Base-by-base conservation (phyloP, 2,888 invertebrate genomes). In the Cosmopolites sordidus region DNA sequence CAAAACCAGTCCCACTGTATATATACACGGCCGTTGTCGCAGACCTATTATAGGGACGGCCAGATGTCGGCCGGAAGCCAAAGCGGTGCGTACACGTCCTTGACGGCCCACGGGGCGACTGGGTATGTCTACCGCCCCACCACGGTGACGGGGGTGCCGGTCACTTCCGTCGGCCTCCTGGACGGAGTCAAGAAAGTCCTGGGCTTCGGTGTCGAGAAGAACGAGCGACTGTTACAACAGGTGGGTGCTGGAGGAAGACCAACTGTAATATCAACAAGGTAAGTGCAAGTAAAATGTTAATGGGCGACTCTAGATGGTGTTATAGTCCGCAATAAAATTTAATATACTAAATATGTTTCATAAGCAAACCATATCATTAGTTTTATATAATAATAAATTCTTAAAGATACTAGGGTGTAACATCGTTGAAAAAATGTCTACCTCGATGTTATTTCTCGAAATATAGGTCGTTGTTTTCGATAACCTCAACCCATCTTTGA, bases 121-220 rank as follows among this genome's bases (percentile, higher is more conserved):
- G 18, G 5, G 6, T 48, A 80, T 68, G 78, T 81, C 71, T 84
- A 84, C 78, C 79, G 79, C 67, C 77, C 79, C 66, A 83, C 84
- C 43, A 83, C 83, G 47, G 72, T 79, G 62, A 78, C 66, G 43
- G 41, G 47, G 50, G 48, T 22, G 22, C 22, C 22, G 22, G 22
- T 22, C 22, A 3, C 60, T 58, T 59, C 62, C 53, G 71, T 76
- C 58, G 79, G 78, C 63, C 75, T 82, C 57, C 70, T 82, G 64
- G 80, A 81, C 64, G 78, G 78, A 60, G 75, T 82, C 66, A 83
- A 81, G 76, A 82, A 79, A 76, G 80, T 79, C 56, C 77, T 82
- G 73, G 78, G 65, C 61, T 53, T 56, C 39, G 52, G 58, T 18
- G 68, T 64, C 37, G 66, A 37, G 17, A 43, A 49, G 22, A 48